These are phyloP conservation scores for Heterodera schachtii DNA, from an alignment of 1,140 invertebrate genomes.

Conservation along the genomic window DNA sequence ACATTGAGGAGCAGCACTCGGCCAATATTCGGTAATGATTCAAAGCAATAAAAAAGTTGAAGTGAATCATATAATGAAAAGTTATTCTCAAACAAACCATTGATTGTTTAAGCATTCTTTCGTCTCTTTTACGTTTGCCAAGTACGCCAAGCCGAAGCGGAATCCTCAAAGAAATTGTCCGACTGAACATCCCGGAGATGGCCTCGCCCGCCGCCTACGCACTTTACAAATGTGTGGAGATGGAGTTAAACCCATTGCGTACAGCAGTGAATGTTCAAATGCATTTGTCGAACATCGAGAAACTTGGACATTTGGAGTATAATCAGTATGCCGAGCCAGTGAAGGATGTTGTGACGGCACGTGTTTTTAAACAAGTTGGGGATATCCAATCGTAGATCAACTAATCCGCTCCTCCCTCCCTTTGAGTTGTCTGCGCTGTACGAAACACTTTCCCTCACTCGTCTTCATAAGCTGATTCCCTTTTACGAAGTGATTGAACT, in stretches of 20 bases:
- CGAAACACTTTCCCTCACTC: slow-evolving; percentile 57
- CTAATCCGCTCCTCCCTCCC: slow-evolving; percentile 30
- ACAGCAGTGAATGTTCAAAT: slow-evolving; percentile 41
- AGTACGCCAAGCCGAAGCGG: slow-evolving; percentile 62
- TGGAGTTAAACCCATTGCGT: slow-evolving; percentile 59
- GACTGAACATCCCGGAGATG: slow-evolving; percentile 57
- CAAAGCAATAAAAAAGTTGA: no score
- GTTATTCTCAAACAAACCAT: background rate
- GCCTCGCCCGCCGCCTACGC: slow-evolving; percentile 43
- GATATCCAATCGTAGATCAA: background rate
- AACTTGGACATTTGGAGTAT: slow-evolving; percentile 45
- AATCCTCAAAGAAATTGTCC: slow-evolving; percentile 59
- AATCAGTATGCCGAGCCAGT: slow-evolving; percentile 47
- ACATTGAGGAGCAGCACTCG: slow-evolving; percentile 63
- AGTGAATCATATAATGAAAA: no score
- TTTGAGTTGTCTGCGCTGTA: slow-evolving; percentile 57
- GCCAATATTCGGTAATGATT: slow-evolving; percentile 53
- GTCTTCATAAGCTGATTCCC: slow-evolving; percentile 58
- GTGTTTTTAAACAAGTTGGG: slow-evolving; percentile 58
- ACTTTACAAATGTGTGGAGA: slow-evolving; percentile 58
- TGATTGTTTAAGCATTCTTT: slow-evolving; percentile 51
- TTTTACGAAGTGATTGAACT: slow-evolving; percentile 54
- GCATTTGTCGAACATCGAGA: slow-evolving; percentile 37
- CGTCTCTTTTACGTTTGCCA: slow-evolving; percentile 60
- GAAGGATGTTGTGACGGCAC: slow-evolving; percentile 56